Base-by-base conservation (phyloP, 2,797 vertebrate species). In the Falco rusticolus region DNA sequence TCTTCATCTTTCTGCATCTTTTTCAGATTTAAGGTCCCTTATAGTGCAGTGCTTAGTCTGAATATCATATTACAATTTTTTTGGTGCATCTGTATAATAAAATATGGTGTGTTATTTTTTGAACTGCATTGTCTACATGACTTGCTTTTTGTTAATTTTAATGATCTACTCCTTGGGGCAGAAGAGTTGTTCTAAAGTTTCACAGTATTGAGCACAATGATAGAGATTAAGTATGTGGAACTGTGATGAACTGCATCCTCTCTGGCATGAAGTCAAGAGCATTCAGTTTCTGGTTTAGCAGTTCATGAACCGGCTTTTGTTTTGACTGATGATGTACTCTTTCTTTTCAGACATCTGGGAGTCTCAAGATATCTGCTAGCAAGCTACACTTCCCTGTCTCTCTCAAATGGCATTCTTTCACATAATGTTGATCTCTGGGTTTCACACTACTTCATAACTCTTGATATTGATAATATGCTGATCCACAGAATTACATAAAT, bases 181-280 rank as follows among this genome's bases (percentile, higher is more conserved):
- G 93, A 60, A 68, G 39, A 60, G 61, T 39, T 83, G 75, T 93
- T 96, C 94, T 97, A 89, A 87, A 88, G 89, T 96, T 96, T 96
- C 93, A 75, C 82, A 84, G 94, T 19, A 72, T 21, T 76, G 92
- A 90, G 87, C 47, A 5, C 84, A 88, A 16, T 71, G 82, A 93
- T 95, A 91, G 85, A 94, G 95, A 97, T 96, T 92, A 91, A 96
- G 87, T 96, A 96, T 83, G 95, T 96, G 96, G 87, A 87, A 28
- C 76, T 65, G 72, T 95, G 95, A 96, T 93, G 94, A 95, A 96
- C 95, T 92, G 79, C 96, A 96, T 95, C 95, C 96, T 96, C 86
- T 95, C 68, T 94, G 96, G 95, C 95, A 78, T 1, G 10, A 47
- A 93, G 90, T 93, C 96, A 96, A 95, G 81, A 95, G 71, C 50